Evolutionary conservation across 2,888 invertebrate genomes (phyloP).

Genomic region (Hydropsyche betteni): DNA sequence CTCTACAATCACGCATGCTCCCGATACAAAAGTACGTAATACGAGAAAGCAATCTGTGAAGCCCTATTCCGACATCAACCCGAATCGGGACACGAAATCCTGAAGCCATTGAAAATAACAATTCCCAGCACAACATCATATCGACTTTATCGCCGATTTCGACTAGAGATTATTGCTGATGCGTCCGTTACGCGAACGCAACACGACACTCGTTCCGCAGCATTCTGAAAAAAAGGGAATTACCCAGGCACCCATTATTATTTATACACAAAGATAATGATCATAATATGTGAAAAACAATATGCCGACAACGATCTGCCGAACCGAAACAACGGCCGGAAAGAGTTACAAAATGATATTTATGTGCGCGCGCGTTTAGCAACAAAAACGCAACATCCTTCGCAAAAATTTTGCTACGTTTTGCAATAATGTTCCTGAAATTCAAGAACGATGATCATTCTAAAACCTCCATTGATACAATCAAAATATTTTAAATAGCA

Average conservation of each 20-base stretch:
- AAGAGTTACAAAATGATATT: neutral
- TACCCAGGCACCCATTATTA: too few species aligned
- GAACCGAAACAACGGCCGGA: conserved; percentile 21
- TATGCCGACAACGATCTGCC: conserved; percentile 9
- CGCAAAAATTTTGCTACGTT: neutral
- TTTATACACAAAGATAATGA: neutral
- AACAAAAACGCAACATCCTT: conserved; percentile 8
- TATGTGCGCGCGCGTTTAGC: neutral
- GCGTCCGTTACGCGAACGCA: too few species aligned
- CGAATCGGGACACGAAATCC: conserved; percentile 18
- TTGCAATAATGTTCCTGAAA: too few species aligned
- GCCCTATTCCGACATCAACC: neutral
- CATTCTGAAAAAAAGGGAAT: too few species aligned
- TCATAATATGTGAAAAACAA: conserved; percentile 11
- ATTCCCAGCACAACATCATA: neutral
- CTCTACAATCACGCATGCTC: neutral
- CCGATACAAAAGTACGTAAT: conserved; percentile 11
- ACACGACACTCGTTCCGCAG: too few species aligned
- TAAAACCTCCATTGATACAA: too few species aligned
- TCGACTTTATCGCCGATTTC: neutral
- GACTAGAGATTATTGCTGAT: too few species aligned
- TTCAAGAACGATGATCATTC: too few species aligned
- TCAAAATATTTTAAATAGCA: too few species aligned
- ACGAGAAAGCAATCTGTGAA: conserved; percentile 26
- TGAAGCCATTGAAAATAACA: conserved; percentile 11